phyloP scores from a whole-genome alignment of 1,140 invertebrate species.

The Platyura marginata region DNA sequence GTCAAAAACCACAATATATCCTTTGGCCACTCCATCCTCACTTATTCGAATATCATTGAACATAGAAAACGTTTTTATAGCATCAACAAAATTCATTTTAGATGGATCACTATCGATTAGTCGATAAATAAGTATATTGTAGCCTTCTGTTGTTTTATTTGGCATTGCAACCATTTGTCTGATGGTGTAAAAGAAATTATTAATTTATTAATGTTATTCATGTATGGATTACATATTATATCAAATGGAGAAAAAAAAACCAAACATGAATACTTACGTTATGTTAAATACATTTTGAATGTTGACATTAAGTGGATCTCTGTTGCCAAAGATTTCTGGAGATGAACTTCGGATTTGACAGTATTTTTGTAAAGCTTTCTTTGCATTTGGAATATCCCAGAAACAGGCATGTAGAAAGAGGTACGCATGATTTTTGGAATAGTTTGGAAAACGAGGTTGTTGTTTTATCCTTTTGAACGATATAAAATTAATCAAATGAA shows the following conservation, averaged over 20 bases:
- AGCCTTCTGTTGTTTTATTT: conserved; percentile 35
- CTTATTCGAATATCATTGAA: conserved; percentile 40
- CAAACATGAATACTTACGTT: conserved; percentile 3
- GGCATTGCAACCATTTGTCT: conserved; percentile 34
- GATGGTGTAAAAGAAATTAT: conserved; percentile 12
- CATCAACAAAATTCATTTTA: conserved; percentile 37
- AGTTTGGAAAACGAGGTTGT: conserved; percentile 3
- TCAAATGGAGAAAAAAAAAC: not conserved
- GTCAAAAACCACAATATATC: conserved; percentile 43
- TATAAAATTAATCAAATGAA: too few relatives aligned
- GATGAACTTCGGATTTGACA: conserved; percentile 1
- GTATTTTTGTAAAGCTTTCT: conserved; percentile 2
- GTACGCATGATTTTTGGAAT: conserved; percentile 4
- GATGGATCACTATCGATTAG: conserved; percentile 35
- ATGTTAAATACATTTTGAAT: conserved; percentile 4
- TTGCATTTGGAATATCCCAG: conserved; percentile 1
- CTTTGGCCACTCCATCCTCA: conserved; percentile 37
- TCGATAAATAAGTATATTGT: conserved; percentile 35
- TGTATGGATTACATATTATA: not conserved
- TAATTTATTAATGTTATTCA: too few relatives aligned
- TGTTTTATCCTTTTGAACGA: conserved; percentile 3
- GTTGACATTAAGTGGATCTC: not conserved
- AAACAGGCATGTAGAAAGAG: conserved; percentile 4
- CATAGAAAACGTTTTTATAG: conserved; percentile 40
- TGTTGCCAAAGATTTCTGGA: conserved; percentile 3